These are phyloP conservation scores for Upupa epops DNA, from an alignment of 2,113 vertebrate species.

Conservation along the genomic window DNA sequence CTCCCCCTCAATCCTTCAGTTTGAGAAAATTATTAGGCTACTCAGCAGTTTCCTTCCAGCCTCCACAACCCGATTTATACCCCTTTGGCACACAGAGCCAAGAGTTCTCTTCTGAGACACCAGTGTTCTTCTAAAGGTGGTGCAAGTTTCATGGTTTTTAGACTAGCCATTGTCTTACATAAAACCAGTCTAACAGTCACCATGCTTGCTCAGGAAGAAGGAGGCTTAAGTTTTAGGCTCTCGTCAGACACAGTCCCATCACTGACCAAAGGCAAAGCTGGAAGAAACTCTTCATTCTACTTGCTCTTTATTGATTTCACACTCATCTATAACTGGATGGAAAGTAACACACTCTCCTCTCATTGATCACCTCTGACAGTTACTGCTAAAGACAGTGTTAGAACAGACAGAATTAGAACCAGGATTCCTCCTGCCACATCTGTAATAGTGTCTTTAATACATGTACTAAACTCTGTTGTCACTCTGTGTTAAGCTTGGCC, in stretches of 20 bases:
- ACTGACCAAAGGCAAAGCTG: not conserved
- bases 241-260: not conserved
- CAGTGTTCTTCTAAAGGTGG: not conserved
- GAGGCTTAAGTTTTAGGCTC: not conserved
- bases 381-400: not conserved
- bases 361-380: not conserved
- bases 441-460: not conserved
- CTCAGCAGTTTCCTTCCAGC: not conserved
- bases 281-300: not conserved
- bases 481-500: not conserved
- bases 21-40: not conserved
- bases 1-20: not conserved
- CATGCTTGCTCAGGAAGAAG: not conserved
- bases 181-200: not conserved
- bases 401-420: not conserved
- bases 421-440: not conserved
- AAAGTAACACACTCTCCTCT: not conserved
- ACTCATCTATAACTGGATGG: not conserved
- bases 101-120: not conserved
- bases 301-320: not conserved
- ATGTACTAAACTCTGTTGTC: not conserved
- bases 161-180: not conserved
- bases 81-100: not conserved
- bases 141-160: not conserved
- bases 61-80: not conserved